These are phyloP conservation scores for Erebia ligea DNA, from an alignment of 2,888 invertebrate genomes.

Conservation along the genomic window DNA sequence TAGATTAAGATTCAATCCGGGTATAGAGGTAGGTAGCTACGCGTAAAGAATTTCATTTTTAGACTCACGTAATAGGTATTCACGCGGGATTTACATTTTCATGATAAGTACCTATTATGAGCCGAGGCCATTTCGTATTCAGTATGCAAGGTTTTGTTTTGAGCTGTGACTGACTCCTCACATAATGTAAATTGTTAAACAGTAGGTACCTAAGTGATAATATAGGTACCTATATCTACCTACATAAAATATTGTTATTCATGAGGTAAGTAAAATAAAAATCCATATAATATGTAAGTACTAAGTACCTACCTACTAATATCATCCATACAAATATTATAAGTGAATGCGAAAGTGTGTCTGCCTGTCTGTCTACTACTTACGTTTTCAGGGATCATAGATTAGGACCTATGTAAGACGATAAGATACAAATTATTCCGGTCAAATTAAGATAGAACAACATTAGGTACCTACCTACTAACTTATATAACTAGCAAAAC, in stretches of 20 bases:
- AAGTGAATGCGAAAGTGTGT: too few species aligned
- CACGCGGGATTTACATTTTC: conserved; percentile 19
- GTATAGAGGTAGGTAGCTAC: not conserved
- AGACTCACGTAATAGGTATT: conserved; percentile 7
- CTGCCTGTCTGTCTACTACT: too few species aligned
- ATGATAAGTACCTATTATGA: not conserved
- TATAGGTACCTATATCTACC: not conserved
- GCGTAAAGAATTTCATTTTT: conserved; percentile 11
- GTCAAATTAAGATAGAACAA: too few species aligned
- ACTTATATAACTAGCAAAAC: too few species aligned
- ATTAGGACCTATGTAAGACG: too few species aligned
- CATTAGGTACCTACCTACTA: too few species aligned
- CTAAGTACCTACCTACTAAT: not conserved
- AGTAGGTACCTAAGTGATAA: not conserved
- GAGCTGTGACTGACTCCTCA: conserved; percentile 8
- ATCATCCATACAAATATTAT: not conserved
- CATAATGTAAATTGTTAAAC: not conserved
- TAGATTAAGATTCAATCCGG: too few species aligned
- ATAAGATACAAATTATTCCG: too few species aligned
- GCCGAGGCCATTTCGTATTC: conserved; percentile 12
- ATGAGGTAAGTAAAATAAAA: not conserved
- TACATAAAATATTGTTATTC: not conserved
- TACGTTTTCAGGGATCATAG: too few species aligned
- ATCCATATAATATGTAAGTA: not conserved
- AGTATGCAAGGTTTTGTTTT: not conserved